Evolutionary conservation across 2,888 invertebrate species (phyloP), one percentile per base, ranked within the genome.

Genomic region (Mylabris sibirica): DNA sequence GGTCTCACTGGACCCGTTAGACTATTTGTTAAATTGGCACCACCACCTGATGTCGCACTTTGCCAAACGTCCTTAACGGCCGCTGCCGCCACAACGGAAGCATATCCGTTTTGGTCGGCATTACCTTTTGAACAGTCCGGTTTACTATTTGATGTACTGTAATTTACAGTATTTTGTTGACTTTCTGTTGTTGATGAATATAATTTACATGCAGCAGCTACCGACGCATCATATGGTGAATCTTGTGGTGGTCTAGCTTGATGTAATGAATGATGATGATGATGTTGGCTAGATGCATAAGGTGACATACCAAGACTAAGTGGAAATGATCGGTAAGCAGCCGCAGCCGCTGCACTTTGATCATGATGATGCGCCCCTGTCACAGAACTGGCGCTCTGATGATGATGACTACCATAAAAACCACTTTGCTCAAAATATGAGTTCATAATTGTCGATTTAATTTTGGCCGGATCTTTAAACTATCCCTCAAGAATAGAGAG

Each of bases 391-490:
- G 91, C 89, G 73, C 90, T 89, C 87, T 95, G 92, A 87, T 95
- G 92, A 84, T 95, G 95, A 86, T 95, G 95, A 82, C 92, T 90
- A 83, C 96, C 95, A 88, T 97, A 96, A 89, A 97, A 97, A 86
- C 96, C 96, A 86, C 93, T 93, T 89, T 96, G 96, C 89, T 96
- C 96, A 86, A 96, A 97, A 87, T 96, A 97, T 85, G 96, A 96
- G 93, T 96, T 96, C 96, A 96, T 96, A 86, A 86, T 90, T 79
- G 80, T 76, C 67, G 81, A 79, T 77, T 81, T 80, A 81, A 81
- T 81, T 80, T 81, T 81, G 81, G 66, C 75, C 61, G 69, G 72
- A 65, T 73, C 75, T 68, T 74, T 65, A 69, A 53, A 49, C 72
- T 65, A 79, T 77, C 80, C 80, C 80, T 75, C 79, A 72, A 68